phyloP scores from a whole-genome alignment of 2,113 vertebrate species.

The Scophthalmus maximus region DNA sequence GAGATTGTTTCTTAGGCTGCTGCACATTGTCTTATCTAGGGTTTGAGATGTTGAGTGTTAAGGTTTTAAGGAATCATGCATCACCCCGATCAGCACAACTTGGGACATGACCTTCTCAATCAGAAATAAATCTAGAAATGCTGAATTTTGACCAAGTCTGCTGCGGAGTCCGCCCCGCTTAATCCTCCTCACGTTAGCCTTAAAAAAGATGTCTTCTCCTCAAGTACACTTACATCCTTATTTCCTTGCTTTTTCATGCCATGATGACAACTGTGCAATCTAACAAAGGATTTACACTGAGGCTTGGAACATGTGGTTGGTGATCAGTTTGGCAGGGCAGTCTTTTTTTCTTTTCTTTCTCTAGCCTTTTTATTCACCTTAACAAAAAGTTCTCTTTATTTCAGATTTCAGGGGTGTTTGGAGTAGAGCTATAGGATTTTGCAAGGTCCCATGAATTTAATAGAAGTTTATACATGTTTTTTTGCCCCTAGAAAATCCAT shows the following conservation, averaged over 20 bases:
- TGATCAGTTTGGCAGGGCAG: too few species aligned
- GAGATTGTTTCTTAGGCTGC: background rate
- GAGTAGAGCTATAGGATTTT: too few species aligned
- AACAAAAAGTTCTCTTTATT: too few species aligned
- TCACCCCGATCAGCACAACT: background rate
- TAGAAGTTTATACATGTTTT: too few species aligned
- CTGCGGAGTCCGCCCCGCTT: conserved; percentile 12
- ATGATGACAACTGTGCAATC: conserved; percentile 27
- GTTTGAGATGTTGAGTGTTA: background rate
- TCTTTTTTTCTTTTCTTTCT: conserved; percentile 20
- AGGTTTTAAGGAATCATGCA: background rate
- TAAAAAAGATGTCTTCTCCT: conserved; percentile 27
- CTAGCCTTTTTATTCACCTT: background rate
- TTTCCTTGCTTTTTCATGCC: conserved; percentile 20
- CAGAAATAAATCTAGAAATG: conserved; percentile 3
- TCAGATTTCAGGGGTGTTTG: too few species aligned
- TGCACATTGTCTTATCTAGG: background rate
- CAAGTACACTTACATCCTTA: conserved; percentile 31
- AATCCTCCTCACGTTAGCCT: conserved; percentile 31
- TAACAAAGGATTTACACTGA: conserved; percentile 20
- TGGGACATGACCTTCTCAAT: conserved; percentile 5
- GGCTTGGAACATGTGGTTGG: background rate
- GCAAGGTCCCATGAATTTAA: too few species aligned
- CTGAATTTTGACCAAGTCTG: conserved; percentile 17
- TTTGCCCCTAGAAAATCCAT: too few species aligned